Percentiles rank a stretch among this genome's conserved stretches.
These are phyloP conservation scores for Phymastichus coffea DNA, from an alignment of 1,140 invertebrate species.

Conservation along the genomic window DNA sequence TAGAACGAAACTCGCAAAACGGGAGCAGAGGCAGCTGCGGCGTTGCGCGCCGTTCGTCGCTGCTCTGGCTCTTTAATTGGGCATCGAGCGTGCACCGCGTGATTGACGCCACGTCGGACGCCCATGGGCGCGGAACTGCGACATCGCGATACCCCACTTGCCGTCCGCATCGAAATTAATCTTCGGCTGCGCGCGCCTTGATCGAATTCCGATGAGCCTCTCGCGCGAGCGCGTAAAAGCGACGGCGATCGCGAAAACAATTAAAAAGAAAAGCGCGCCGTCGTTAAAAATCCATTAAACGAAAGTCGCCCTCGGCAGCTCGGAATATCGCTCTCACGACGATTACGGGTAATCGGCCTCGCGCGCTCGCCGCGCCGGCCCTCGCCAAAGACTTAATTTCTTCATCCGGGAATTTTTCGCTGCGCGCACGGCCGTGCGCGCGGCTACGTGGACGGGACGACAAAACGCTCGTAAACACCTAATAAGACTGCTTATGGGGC, in stretches of 20 bases:
- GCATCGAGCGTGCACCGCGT: neutral
- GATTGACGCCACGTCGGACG: neutral
- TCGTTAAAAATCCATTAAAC: conserved; percentile 16
- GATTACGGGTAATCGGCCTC: conserved; percentile 10
- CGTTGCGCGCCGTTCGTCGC: neutral
- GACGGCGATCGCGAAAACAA: neutral
- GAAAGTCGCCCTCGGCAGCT: neutral
- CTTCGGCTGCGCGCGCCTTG: neutral
- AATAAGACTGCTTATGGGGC: conserved; percentile 13
- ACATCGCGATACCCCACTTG: too few species aligned
- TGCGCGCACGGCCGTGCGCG: neutral
- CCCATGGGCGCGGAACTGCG: neutral
- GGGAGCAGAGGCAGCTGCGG: neutral
- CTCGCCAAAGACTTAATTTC: conserved; percentile 15
- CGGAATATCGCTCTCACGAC: neutral
- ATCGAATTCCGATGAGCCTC: too few species aligned
- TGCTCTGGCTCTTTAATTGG: conserved; percentile 8
- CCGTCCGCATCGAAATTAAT: neutral
- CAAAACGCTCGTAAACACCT: conserved; percentile 12
- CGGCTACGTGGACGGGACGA: neutral
- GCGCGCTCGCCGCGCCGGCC: neutral
- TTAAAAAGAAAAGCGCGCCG: neutral
- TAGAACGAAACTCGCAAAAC: conserved; percentile 9
- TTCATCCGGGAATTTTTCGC: too few species aligned
- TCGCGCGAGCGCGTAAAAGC: neutral